Conservation (phyloP, 2,888 invertebrate species). For the Oligia strigilis region DNA sequence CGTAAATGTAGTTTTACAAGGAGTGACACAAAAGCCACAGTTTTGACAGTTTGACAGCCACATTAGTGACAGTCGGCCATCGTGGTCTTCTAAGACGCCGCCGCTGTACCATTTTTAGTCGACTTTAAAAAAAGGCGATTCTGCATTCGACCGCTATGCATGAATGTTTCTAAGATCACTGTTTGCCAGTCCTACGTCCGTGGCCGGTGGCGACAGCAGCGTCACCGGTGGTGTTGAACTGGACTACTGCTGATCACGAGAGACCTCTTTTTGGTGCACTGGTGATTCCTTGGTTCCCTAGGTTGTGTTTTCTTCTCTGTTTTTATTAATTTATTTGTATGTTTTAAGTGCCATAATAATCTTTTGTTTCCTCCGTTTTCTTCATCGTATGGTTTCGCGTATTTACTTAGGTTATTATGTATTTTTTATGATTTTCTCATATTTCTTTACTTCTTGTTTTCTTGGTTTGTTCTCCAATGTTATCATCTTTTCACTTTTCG, state of each 20-base stretch:
- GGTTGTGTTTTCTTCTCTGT: neutral
- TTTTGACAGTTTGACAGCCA: too few relatives aligned
- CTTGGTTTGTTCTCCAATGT: neutral
- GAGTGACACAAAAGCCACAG: too few relatives aligned
- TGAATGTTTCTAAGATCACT: neutral
- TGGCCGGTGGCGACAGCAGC: conserved; percentile 47
- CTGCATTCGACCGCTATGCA: too few relatives aligned
- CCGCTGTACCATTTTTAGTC: too few relatives aligned
- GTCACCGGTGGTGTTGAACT: conserved; percentile 34
- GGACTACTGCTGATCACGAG: conserved; percentile 49
- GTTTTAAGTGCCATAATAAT: neutral
- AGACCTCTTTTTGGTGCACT: conserved; percentile 2
- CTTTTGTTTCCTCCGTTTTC: neutral
- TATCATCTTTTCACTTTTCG: neutral
- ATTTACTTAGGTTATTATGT: neutral
- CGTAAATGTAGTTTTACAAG: too few relatives aligned
- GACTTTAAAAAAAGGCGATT: too few relatives aligned
- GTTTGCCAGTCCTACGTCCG: neutral
- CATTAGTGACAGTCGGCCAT: too few relatives aligned
- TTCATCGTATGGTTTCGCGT: neutral
- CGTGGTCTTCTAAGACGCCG: too few relatives aligned
- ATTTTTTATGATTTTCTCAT: neutral
- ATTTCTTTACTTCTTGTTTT: neutral
- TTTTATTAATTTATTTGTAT: neutral
- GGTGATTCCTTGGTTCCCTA: conserved; percentile 38